A percentile compares a stretch with the other conserved stretches of the same genome.
These are phyloP conservation scores for Pristionchus fissidentatus DNA, from an alignment of 2,888 invertebrate species.

Conservation along the genomic window DNA sequence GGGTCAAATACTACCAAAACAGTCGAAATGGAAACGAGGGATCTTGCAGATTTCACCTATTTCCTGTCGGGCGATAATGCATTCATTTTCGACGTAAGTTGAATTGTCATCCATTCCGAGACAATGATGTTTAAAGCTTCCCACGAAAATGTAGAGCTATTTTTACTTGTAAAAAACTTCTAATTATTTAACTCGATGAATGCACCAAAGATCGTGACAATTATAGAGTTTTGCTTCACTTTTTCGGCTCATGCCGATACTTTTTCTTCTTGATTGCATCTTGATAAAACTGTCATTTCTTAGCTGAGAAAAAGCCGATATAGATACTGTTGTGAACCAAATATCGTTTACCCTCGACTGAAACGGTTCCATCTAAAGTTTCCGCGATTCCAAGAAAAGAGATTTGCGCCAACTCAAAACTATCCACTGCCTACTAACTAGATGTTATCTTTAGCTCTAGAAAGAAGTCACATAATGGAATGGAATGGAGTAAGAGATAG, in stretches of 20 bases:
- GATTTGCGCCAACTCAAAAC: too few species aligned
- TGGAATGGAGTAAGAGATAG: neutral
- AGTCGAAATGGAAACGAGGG: neutral
- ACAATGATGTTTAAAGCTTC: constrained; percentile 41
- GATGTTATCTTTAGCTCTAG: neutral
- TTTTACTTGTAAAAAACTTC: too few species aligned
- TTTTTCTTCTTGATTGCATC: too few species aligned
- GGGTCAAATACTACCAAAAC: neutral
- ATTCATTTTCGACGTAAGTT: neutral
- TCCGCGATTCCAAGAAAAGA: too few species aligned
- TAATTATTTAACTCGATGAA: constrained; percentile 18
- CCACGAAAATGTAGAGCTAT: neutral
- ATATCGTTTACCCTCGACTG: neutral
- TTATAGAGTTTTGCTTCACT: neutral
- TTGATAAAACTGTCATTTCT: too few species aligned
- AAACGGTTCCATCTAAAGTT: constrained; percentile 18
- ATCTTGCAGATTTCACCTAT: neutral
- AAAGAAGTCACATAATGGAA: neutral
- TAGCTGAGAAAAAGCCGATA: too few species aligned
- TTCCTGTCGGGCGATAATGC: constrained; percentile 18
- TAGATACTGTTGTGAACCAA: constrained; percentile 12
- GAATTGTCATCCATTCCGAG: constrained; percentile 20
- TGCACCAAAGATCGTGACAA: neutral
- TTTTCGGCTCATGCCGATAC: too few species aligned
- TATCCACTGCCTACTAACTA: neutral